Evolutionary conservation across 2,797 vertebrate species (phyloP).

Genomic region (Diplodus puntazzo): DNA sequence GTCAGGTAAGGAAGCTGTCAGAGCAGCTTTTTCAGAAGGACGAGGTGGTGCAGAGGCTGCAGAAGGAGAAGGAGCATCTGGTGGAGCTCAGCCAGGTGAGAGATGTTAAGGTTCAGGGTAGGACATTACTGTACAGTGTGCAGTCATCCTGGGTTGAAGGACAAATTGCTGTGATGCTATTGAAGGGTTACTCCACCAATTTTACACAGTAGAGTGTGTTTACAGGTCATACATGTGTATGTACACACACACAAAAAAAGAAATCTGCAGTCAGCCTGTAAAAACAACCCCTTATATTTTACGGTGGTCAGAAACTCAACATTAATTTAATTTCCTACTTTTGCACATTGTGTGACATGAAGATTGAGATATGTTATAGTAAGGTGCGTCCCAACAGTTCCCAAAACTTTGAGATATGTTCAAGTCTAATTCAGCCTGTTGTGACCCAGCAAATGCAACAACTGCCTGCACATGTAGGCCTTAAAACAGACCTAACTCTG

Average conservation of each 20-base stretch:
- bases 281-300: not conserved
- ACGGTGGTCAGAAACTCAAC: not conserved
- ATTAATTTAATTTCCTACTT: no score
- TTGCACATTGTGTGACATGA: no score
- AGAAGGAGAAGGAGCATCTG: constrained; percentile 85
- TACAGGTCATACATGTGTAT: no score
- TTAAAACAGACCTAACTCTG: not conserved
- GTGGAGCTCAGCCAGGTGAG: constrained; percentile 85
- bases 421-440: not conserved
- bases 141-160: not conserved
- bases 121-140: not conserved
- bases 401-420: not conserved
- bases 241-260: no score
- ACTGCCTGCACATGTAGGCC: not conserved
- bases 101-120: not conserved
- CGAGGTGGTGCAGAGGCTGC: constrained; percentile 76
- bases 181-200: no score
- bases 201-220: no score
- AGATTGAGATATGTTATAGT: not conserved
- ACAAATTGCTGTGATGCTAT: no score
- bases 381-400: not conserved
- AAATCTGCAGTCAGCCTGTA: not conserved
- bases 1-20: constrained; percentile 74
- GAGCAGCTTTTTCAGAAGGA: constrained; percentile 79
- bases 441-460: not conserved